These are phyloP conservation scores for Philhelius pedissequus DNA, from an alignment of 2,888 invertebrate genomes.

Conservation along the genomic window DNA sequence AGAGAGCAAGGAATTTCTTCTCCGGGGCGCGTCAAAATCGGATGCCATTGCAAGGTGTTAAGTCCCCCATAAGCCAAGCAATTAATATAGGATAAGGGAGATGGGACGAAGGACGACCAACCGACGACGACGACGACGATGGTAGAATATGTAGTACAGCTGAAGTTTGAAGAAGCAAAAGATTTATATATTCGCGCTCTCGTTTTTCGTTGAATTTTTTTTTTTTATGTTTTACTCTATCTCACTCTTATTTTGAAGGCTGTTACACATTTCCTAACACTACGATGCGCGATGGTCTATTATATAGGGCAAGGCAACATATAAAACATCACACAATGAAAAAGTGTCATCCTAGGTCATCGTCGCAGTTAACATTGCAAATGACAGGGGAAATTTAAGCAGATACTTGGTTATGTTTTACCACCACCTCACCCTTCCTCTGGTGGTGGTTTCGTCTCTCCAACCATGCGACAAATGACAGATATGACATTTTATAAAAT, in stretches of 20 bases:
- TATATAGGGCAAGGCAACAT: slow-evolving; percentile 60
- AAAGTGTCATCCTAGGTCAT: slow-evolving; percentile 67
- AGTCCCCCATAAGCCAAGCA: slow-evolving; percentile 62
- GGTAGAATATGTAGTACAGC: background rate
- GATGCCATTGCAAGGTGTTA: slow-evolving; percentile 64
- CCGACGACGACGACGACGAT: too few species aligned
- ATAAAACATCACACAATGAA: slow-evolving; percentile 43
- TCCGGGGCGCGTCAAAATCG: slow-evolving; percentile 55
- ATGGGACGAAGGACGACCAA: background rate
- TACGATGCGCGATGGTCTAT: background rate
- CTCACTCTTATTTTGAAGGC: slow-evolving; percentile 1
- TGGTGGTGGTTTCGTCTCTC: background rate
- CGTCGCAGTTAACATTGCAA: slow-evolving; percentile 51
- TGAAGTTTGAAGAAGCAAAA: too few species aligned
- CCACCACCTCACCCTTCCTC: background rate
- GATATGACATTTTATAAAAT: background rate
- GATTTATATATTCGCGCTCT: background rate
- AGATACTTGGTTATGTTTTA: background rate
- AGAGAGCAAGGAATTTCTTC: slow-evolving; percentile 35
- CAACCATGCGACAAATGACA: background rate
- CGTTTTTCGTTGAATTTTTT: background rate
- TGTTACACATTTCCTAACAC: slow-evolving; percentile 17
- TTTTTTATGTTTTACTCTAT: background rate
- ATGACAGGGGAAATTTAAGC: slow-evolving; percentile 54
- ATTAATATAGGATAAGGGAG: slow-evolving; percentile 55